Evolutionary conservation across 92 coral and sea anemone genomes (phyloP).

Genomic region (Phenganax marumi): DNA sequence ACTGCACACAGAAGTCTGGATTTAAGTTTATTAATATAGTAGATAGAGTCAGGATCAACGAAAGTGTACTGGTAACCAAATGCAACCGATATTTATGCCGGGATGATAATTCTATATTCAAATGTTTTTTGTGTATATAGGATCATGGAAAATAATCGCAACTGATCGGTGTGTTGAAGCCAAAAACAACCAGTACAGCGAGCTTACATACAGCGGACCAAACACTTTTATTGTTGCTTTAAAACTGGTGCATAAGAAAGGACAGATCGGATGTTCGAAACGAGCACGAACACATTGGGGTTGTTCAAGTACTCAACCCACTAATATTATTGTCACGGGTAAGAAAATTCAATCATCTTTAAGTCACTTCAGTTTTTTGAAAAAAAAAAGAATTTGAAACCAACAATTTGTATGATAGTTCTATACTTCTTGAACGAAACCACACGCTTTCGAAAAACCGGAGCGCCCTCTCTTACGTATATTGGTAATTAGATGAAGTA

Average conservation of each 20-base stretch:
- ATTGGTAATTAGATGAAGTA: too few relatives aligned
- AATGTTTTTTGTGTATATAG: not conserved
- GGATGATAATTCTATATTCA: too few relatives aligned
- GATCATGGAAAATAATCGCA: not conserved
- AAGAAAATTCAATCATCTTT: not conserved
- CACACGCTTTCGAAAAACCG: too few relatives aligned
- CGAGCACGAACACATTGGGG: not conserved
- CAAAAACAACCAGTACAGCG: not conserved
- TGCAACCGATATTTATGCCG: too few relatives aligned
- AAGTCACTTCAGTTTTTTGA: not conserved
- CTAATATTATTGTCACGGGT: conserved; percentile 16
- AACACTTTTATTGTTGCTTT: conserved; percentile 1
- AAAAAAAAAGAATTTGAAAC: not conserved
- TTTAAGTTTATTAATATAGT: too few relatives aligned
- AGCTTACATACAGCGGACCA: conserved; percentile 5
- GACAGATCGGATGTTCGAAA: not conserved
- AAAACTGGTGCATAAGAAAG: conserved; percentile 8
- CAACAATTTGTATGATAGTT: too few relatives aligned
- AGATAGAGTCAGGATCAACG: too few relatives aligned
- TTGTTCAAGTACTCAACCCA: not conserved
- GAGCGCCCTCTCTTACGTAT: too few relatives aligned
- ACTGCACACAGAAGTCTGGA: too few relatives aligned
- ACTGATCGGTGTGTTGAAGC: not conserved
- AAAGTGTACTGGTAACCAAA: too few relatives aligned
- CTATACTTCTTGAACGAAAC: too few relatives aligned